Evolutionary conservation across 1,140 invertebrate genomes (phyloP), one percentile per base, ranked within the genome.

Genomic region (Andrena cerasifolii): DNA sequence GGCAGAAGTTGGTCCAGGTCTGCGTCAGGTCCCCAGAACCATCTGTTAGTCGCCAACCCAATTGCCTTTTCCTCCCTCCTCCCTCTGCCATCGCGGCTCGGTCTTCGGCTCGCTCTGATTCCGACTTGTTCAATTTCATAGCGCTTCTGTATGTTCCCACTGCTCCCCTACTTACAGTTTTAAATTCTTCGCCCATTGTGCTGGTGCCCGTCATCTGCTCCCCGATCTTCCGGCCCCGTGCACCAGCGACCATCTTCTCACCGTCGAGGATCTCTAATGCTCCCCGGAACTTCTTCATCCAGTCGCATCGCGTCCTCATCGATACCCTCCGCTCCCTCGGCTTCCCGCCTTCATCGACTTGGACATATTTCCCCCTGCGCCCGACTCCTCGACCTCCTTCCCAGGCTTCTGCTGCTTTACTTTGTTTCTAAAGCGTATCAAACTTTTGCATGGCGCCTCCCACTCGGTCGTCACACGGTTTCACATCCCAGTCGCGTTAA

Each of bases 361-460:
- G 18, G 59, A 74, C 36, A 36, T 66, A 8, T 18, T 45, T 36
- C 26, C 26, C 18, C 16, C 12, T 10, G 45, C 33, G 59, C 28
- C n/a, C 24, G 10, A 26, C 51, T 16, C 28, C 18, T 54, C 49
- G 49, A 66, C 62, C 66, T 74, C 51, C n/a, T 40, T 40, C 33
- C n/a, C n/a, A n/a, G 4, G 18, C 49, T 43, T 54, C 51, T 28
- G 26, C 59, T 26, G n/a, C 56, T 26, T 43, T 53, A 53, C 51
- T 66, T n/a, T 28, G 51, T 66, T 75, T 45, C 51, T 43, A 40
- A 75, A 75, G 16, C 51, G 72, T 75, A 75, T 75, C 72, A 75
- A 75, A 75, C 26, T 75, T 75, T 67, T 40, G 33, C 14, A 21
- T n/a, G 61, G 28, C 54, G 5, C 49, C 51, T 47, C 24, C 18